These are phyloP conservation scores for Dendrocincla fuliginosa DNA, from an alignment of 2,797 vertebrate genomes.

Conservation along the genomic window DNA sequence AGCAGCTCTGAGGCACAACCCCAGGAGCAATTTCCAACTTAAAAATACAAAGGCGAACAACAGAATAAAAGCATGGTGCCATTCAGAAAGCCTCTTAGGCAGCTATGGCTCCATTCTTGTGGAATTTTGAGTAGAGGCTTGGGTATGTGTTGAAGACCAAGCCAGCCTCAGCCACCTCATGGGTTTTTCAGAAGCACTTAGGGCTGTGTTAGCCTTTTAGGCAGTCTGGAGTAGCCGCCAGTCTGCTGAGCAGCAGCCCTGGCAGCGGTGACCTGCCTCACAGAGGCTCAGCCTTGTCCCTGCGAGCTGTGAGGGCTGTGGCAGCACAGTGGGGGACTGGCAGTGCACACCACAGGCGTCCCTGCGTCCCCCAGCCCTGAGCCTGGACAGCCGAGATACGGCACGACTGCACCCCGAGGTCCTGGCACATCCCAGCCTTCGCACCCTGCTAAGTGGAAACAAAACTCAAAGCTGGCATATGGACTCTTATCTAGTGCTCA, in stretches of 20 bases:
- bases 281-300: neutral
- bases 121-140: neutral
- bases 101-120: rapidly evolving
- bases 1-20: neutral
- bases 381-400: neutral
- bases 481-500: neutral
- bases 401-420: neutral
- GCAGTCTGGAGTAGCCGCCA: rapidly evolving
- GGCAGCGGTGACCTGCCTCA: rapidly evolving
- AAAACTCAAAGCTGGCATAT: neutral
- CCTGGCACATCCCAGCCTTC: neutral
- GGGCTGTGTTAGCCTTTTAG: neutral
- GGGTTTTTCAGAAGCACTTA: neutral
- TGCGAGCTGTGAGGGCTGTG: rapidly evolving
- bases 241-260: neutral
- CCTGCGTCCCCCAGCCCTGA: neutral
- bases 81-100: neutral
- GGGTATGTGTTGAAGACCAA: neutral
- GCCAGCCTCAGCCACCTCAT: neutral
- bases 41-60: neutral
- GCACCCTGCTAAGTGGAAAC: neutral
- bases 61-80: neutral
- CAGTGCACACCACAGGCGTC: rapidly evolving
- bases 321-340: neutral
- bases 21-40: conserved; percentile 17